Conservation (phyloP, 2,113 vertebrate genomes). For the Electrona antarctica region DNA sequence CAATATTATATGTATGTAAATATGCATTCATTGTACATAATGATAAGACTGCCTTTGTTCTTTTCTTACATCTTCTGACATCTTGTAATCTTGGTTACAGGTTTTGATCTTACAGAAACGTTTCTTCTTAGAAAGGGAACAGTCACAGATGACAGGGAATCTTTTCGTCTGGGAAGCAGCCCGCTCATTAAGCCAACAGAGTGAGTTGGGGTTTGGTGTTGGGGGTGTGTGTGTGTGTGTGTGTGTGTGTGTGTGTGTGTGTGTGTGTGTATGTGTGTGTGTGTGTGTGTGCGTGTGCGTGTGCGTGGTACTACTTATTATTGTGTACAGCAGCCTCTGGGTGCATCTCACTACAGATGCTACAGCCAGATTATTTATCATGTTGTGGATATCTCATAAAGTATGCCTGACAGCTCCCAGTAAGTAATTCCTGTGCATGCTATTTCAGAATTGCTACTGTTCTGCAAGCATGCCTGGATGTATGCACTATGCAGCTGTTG, state of each 20-base stretch:
- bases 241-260: not conserved
- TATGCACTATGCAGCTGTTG: slow-evolving; percentile 6
- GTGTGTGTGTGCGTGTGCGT: not conserved
- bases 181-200: slow-evolving; percentile 88
- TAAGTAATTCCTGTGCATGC: slow-evolving; percentile 16
- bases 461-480: not conserved
- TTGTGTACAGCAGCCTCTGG: not conserved
- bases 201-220: slow-evolving; percentile 71
- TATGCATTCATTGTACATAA: not conserved
- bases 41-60: not conserved
- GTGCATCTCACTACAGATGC: slow-evolving; percentile 10
- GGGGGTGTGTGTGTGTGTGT: not conserved
- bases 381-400: slow-evolving; percentile 18
- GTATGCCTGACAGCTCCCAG: not conserved
- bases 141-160: slow-evolving; percentile 81
- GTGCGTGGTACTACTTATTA: not conserved
- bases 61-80: slow-evolving; percentile 1
- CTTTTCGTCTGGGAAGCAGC: slow-evolving; percentile 88
- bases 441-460: slow-evolving; percentile 16
- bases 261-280: not conserved
- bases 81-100: slow-evolving; percentile 72
- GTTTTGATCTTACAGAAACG: slow-evolving; percentile 90
- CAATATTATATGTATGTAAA: too few species aligned
- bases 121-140: slow-evolving; percentile 88
- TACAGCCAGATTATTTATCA: not conserved